Conservation (phyloP, 2,888 invertebrate genomes). For the Cataglyphis cursor region DNA sequence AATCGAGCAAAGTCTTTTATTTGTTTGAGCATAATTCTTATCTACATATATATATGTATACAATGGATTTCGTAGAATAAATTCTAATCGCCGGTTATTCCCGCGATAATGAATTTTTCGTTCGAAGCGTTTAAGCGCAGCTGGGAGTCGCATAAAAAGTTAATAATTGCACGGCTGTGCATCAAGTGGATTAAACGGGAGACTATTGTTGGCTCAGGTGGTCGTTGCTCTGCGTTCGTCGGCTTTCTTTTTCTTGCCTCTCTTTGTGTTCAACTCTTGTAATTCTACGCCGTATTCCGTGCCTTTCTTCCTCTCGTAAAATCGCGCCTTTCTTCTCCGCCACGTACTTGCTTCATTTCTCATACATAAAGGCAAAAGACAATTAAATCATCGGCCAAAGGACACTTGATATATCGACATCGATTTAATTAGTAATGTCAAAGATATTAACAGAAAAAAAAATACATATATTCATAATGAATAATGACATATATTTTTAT, state of each 20-base stretch:
- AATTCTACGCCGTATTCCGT: conserved; percentile 17
- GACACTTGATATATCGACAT: neutral
- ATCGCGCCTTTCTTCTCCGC: conserved; percentile 4
- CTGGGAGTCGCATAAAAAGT: conserved; percentile 23
- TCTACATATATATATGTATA: neutral
- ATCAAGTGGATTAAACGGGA: conserved; percentile 65
- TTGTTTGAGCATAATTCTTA: neutral
- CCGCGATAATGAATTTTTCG: conserved; percentile 42
- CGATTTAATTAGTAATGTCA: neutral
- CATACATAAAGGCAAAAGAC: conserved; percentile 10
- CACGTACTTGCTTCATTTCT: conserved; percentile 20
- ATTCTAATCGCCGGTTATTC: neutral
- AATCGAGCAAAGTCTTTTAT: neutral
- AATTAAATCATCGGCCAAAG: conserved; percentile 45
- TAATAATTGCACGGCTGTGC: conserved; percentile 49
- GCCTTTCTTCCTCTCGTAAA: conserved; percentile 22
- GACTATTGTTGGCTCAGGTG: conserved; percentile 74
- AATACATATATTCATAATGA: neutral
- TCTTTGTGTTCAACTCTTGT: conserved; percentile 47
- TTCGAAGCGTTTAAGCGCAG: conserved; percentile 33
- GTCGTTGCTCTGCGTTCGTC: conserved; percentile 60
- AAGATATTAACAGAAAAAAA: neutral
- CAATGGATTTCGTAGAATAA: conserved; percentile 28
- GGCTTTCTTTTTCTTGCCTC: conserved; percentile 54
- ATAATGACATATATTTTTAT: neutral